These are phyloP conservation scores for Galagoides demidoff DNA, from an alignment of 2,797 vertebrate genomes.

Conservation along the genomic window DNA sequence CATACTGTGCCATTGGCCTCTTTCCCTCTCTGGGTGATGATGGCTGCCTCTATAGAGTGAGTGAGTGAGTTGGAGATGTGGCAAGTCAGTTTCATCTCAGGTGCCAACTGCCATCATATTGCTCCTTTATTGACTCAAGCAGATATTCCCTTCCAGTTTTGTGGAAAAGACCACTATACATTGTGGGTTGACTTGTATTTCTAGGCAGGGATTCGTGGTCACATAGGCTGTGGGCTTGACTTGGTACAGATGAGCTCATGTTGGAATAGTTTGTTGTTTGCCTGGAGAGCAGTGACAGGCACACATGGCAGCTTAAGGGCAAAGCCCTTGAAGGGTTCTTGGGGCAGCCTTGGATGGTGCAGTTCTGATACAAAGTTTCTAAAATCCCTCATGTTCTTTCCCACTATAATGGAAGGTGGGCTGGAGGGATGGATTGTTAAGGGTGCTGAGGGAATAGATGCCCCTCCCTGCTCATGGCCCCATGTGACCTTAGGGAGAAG, in stretches of 20 bases:
- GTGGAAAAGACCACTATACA: too few relatives aligned
- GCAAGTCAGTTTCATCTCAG: not conserved
- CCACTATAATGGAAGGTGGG: not conserved
- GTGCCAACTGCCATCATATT: not conserved
- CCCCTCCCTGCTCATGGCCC: fast-evolving
- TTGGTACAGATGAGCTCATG: too few relatives aligned
- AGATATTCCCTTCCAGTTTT: too few relatives aligned
- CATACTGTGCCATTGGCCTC: fast-evolving
- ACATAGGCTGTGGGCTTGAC: too few relatives aligned
- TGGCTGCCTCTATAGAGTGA: not conserved
- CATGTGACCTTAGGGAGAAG: fast-evolving
- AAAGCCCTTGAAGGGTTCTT: not conserved
- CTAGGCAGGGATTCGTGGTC: too few relatives aligned
- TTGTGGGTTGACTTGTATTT: too few relatives aligned
- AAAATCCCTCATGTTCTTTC: not conserved
- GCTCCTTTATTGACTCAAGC: too few relatives aligned
- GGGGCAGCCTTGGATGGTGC: not conserved
- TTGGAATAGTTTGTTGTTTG: not conserved
- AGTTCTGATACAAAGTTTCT: not conserved
- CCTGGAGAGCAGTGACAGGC: not conserved
- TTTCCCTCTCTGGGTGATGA: not conserved
- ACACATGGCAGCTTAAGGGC: not conserved
- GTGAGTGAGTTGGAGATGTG: not conserved
- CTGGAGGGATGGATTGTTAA: not conserved
- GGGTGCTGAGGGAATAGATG: fast-evolving